Conservation (phyloP, 1,140 invertebrate species). For the Onthophagus taurus region DNA sequence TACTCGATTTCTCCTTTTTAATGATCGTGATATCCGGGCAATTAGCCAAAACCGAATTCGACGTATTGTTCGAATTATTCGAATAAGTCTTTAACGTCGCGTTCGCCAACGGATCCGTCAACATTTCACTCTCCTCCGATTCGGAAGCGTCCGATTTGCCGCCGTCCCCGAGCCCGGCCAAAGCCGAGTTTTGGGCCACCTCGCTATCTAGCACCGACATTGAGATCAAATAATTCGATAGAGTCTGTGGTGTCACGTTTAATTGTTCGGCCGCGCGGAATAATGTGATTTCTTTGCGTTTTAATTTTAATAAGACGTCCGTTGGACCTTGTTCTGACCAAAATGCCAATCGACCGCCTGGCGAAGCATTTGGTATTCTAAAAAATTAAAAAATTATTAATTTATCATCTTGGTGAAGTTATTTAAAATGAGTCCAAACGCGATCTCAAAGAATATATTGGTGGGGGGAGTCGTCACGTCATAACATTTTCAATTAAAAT, state of each 20-base stretch:
- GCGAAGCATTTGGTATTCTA: too few species aligned
- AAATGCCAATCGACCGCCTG: too few species aligned
- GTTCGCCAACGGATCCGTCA: conserved; percentile 28
- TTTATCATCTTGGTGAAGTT: too few species aligned
- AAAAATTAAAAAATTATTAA: too few species aligned
- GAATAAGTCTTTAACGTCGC: conserved; percentile 2
- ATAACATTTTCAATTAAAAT: too few species aligned
- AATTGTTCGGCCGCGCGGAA: conserved; percentile 61
- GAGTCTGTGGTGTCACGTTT: conserved; percentile 60
- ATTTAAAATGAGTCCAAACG: too few species aligned
- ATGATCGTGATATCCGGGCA: conserved; percentile 54
- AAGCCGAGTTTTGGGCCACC: conserved; percentile 36
- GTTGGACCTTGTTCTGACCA: conserved; percentile 65
- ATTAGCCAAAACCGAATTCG: conserved; percentile 45
- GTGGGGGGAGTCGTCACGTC: too few species aligned
- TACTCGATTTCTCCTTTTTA: conserved; percentile 45
- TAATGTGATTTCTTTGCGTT: conserved; percentile 59
- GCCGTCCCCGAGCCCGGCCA: conserved; percentile 25
- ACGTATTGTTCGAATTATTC: conserved; percentile 26
- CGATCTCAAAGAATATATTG: too few species aligned
- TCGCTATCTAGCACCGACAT: conserved; percentile 45
- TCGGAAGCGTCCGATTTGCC: conserved; percentile 37
- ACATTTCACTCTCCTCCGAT: conserved; percentile 34
- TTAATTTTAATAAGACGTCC: conserved; percentile 58
- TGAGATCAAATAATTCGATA: conserved; percentile 59